Base-by-base conservation (phyloP, 2,888 invertebrate species). In the Synanthedon tipuliformis region DNA sequence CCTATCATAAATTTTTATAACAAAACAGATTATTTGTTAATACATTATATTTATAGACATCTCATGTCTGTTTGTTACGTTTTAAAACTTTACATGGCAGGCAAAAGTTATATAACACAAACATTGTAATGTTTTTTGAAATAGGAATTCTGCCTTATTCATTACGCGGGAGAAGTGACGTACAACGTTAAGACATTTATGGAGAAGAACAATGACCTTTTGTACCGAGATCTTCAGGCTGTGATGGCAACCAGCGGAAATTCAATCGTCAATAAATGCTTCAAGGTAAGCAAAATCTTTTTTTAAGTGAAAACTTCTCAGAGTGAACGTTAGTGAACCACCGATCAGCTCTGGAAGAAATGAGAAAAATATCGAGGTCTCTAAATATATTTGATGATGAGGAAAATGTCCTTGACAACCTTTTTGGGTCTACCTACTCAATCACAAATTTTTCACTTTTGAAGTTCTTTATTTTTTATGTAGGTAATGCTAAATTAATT, bases 131-230 rank as follows among this genome's bases (percentile, higher is more conserved):
- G 5, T 51, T 34, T 40, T 51, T 16, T 7, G 5, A 16, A 18
- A 11, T 68, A 95, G 93, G 96, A 97, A 80, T 97, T 97, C 82
- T 92, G 94, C 62, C 83, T 97, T 56, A 90, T 93, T 15, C 97
- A 97, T 84, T 97, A 97, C 79, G 97, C 97, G 3, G 97, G 97
- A 1, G 94, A 95, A 68, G 97, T 97, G 34, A 96, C 95, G 0
- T 97, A 97, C 88, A 94, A 91, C 67, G 92, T 96, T 0, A 89
- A 90, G 56, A 93, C 95, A 0, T 97, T 97, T 83, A 80, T 97
- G 55, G 97, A 97, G 75, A 97, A 97, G 84, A 97, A 97, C 87
- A 97, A 96, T 77, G 97, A 97, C 75, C 84, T 96, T 50, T 82
- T 97, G 41, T 97, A 93, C 88, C 86, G 97, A 52, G 96, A 97